Percentiles rank a stretch among this genome's conserved stretches.
phyloP scores from a whole-genome alignment of 1,140 invertebrate genomes.

The Sipha flava region DNA sequence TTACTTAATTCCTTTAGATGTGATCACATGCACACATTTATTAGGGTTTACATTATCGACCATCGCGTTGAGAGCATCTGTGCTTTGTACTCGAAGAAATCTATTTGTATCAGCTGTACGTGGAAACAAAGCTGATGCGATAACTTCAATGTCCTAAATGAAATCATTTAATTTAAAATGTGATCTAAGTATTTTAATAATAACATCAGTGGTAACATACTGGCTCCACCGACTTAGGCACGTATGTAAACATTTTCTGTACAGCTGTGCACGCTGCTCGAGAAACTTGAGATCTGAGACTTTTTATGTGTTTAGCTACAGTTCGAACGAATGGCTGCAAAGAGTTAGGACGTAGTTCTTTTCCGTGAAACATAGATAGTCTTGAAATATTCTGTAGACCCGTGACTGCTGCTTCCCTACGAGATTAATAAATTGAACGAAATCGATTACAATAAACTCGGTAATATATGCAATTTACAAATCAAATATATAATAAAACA shows the following conservation, averaged over 20 bases:
- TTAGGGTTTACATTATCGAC: slow-evolving; percentile 57
- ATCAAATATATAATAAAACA: no score
- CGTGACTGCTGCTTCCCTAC: slow-evolving; percentile 70
- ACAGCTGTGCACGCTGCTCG: slow-evolving; percentile 71
- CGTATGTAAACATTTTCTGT: slow-evolving; percentile 58
- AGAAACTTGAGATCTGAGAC: slow-evolving; percentile 82
- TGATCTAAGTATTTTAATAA: background rate
- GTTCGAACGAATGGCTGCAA: slow-evolving; percentile 58
- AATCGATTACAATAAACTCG: no score
- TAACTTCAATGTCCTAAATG: slow-evolving; percentile 72
- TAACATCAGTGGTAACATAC: background rate
- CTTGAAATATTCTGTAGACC: slow-evolving; percentile 64
- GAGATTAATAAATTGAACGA: slow-evolving; percentile 36
- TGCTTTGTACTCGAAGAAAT: slow-evolving; percentile 80
- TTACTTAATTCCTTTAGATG: slow-evolving; percentile 56
- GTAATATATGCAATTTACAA: no score
- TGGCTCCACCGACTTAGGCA: slow-evolving; percentile 2
- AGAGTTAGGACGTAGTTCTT: slow-evolving; percentile 51
- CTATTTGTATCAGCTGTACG: slow-evolving; percentile 86
- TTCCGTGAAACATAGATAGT: slow-evolving; percentile 59
- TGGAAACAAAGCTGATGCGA: slow-evolving; percentile 67
- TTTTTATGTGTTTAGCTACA: slow-evolving; percentile 68
- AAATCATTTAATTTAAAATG: background rate
- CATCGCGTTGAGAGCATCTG: slow-evolving; percentile 70
- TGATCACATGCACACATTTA: slow-evolving; percentile 52